Conservation (phyloP, 1,140 invertebrate genomes). For the Contarinia nasturtii region DNA sequence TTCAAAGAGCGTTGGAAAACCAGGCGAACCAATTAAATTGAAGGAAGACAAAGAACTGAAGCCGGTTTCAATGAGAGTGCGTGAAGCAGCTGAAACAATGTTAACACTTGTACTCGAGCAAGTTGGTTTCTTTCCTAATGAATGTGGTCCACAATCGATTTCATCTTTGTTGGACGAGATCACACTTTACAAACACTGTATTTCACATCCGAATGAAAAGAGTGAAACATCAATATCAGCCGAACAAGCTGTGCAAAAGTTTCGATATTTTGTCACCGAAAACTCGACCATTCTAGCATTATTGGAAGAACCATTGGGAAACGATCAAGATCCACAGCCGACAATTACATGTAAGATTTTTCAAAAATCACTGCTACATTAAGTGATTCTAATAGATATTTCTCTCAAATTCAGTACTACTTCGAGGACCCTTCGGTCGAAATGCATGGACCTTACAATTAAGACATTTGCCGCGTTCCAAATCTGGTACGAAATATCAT, state of each 20-base stretch:
- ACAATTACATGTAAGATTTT: conserved; percentile 41
- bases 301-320: conserved; percentile 75
- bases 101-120: conserved; percentile 82
- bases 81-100: conserved; percentile 86
- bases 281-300: conserved; percentile 75
- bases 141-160: conserved; percentile 63
- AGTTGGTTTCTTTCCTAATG: conserved; percentile 67
- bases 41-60: conserved; percentile 93
- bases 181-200: conserved; percentile 63
- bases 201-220: conserved; percentile 27
- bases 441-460: conserved; percentile 88
- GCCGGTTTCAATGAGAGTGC: conserved; percentile 86
- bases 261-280: conserved; percentile 82
- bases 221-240: conserved; percentile 7
- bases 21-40: conserved; percentile 71
- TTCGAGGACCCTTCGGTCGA: conserved; percentile 78
- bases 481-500: conserved; percentile 49
- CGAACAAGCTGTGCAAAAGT: conserved; percentile 29
- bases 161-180: conserved; percentile 77
- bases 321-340: conserved; percentile 57
- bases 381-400: background rate
- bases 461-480: conserved; percentile 59
- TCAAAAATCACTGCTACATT: background rate
- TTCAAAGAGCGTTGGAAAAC: conserved; percentile 72
- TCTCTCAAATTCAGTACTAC: conserved; percentile 48